phyloP scores from a whole-genome alignment of 2,888 invertebrate genomes.

The Acanthosepion lycidas region DNA sequence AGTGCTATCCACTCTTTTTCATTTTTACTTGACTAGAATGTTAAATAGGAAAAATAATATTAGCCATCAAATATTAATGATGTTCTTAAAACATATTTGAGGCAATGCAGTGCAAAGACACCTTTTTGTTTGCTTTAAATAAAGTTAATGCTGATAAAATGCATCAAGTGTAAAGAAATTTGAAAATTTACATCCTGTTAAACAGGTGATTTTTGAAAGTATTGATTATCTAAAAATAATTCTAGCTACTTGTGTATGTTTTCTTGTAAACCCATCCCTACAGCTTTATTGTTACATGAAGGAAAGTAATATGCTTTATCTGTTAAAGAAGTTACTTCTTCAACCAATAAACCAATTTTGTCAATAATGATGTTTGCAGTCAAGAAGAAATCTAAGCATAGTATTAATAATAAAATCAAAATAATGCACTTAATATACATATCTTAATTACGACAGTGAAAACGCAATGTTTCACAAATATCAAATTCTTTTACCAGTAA shows the following conservation, averaged over 20 bases:
- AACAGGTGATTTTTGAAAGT: conserved; percentile 25
- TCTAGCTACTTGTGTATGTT: background rate
- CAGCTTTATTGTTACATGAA: background rate
- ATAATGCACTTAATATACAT: too few species aligned
- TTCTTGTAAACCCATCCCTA: background rate
- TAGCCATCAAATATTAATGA: background rate
- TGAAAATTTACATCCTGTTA: conserved; percentile 1
- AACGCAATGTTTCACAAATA: too few species aligned
- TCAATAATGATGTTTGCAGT: too few species aligned
- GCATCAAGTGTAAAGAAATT: background rate
- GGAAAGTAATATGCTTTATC: background rate
- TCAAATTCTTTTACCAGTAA: too few species aligned
- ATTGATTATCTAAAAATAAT: conserved; percentile 33
- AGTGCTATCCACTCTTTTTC: background rate
- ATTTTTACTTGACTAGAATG: background rate
- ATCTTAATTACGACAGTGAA: too few species aligned
- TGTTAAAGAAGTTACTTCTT: background rate
- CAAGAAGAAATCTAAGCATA: too few species aligned
- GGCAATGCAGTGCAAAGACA: background rate
- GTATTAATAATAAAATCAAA: too few species aligned
- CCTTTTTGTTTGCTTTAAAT: background rate
- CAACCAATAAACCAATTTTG: too few species aligned
- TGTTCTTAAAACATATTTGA: background rate
- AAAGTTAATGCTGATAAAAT: background rate
- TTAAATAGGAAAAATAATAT: background rate